A percentile compares a stretch with the other conserved stretches of the same genome.
These are phyloP conservation scores for Sanderia malayensis DNA, from an alignment of 30 jellyfish, hydroid and myxozoan genomes.

Conservation along the genomic window DNA sequence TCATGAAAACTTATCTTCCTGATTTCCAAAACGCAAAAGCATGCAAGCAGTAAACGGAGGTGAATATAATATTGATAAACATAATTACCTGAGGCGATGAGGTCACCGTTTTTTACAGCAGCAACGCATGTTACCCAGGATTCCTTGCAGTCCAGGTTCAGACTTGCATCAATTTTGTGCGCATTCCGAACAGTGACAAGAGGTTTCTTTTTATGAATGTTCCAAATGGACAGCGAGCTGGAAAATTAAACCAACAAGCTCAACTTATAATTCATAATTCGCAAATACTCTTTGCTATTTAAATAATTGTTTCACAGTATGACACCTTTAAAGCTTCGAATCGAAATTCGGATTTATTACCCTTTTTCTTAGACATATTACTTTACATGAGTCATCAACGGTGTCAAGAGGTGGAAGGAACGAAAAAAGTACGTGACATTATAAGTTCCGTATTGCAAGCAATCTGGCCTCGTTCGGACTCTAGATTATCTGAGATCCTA, in stretches of 20 bases:
- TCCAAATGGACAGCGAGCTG: conserved; percentile 80
- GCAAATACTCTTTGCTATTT: background rate
- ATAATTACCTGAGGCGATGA: conserved; percentile 92
- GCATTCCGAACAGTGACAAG: conserved; percentile 75
- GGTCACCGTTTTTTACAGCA: conserved; percentile 77
- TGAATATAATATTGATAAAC: too few relatives aligned
- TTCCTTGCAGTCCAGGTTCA: conserved; percentile 45
- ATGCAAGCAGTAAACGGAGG: too few relatives aligned
- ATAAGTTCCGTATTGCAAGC: too few relatives aligned
- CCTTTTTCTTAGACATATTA: background rate
- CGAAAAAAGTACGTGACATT: too few relatives aligned
- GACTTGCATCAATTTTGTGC: conserved; percentile 43
- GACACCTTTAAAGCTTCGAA: background rate
- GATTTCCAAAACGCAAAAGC: too few relatives aligned
- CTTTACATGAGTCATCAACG: background rate
- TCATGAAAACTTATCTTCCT: too few relatives aligned
- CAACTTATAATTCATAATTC: background rate
- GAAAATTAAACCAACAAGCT: background rate
- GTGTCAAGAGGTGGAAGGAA: background rate
- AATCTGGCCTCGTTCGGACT: too few relatives aligned
- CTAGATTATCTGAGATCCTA: too few relatives aligned
- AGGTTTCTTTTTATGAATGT: conserved; percentile 80
- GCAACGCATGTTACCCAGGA: conserved; percentile 92
- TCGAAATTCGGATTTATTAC: background rate
- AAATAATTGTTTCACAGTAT: background rate